Conservation (phyloP, 2,888 invertebrate genomes). For the Drosophila bunnanda region DNA sequence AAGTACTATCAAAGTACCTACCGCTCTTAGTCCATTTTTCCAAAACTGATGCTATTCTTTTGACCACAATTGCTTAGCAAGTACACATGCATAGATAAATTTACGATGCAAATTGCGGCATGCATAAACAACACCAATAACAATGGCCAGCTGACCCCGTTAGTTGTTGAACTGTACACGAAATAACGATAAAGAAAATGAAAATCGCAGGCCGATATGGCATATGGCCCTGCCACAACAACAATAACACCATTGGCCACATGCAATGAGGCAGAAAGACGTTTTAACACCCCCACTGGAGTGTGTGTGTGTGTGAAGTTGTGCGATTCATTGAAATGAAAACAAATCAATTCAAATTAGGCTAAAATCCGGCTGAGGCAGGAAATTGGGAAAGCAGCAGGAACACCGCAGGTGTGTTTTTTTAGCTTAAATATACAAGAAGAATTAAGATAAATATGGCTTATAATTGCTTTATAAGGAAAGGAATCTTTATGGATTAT, state of each 20-base stretch:
- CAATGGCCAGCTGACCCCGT: slow-evolving; percentile 74
- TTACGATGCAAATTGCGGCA: slow-evolving; percentile 68
- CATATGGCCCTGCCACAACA: slow-evolving; percentile 40
- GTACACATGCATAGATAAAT: slow-evolving; percentile 51
- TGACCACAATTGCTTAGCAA: slow-evolving; percentile 19
- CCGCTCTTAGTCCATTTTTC: background rate
- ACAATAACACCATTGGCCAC: slow-evolving; percentile 5
- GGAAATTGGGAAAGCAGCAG: slow-evolving; percentile 9
- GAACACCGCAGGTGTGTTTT: slow-evolving; percentile 32
- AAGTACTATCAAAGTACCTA: no score
- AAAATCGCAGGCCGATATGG: slow-evolving; percentile 49
- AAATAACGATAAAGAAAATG: slow-evolving; percentile 44
- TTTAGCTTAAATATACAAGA: background rate
- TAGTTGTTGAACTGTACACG: slow-evolving; percentile 75
- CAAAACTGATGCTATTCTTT: background rate
- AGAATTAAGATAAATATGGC: background rate
- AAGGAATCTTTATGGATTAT: background rate
- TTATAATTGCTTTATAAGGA: background rate
- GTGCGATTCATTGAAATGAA: slow-evolving; percentile 52
- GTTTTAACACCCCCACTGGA: slow-evolving; percentile 31
- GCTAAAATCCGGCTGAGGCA: slow-evolving; percentile 13
- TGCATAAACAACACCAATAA: slow-evolving; percentile 60
- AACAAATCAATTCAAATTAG: slow-evolving; percentile 55
- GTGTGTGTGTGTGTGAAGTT: slow-evolving; percentile 38
- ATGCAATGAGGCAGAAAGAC: slow-evolving; percentile 33